Evolutionary conservation across 2,888 invertebrate genomes (phyloP), one percentile per base, ranked within the genome.

Genomic region (Eupithecia pulchellata): DNA sequence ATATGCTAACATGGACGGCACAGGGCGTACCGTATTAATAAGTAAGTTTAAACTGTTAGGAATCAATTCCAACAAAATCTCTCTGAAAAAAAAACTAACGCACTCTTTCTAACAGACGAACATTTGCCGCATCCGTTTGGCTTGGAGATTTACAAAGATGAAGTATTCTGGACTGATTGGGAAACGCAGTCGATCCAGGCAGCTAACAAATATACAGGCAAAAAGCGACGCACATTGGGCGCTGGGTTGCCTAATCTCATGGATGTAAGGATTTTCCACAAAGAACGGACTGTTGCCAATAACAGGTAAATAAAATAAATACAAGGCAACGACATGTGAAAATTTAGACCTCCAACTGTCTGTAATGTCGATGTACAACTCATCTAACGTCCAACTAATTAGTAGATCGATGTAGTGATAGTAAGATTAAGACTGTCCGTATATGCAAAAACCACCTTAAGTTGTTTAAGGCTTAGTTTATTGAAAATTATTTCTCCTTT

Each of bases 141-240:
- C 0, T 89, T 98, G 76, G 97, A 97, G 70, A 95, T 98, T 17
- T 96, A 96, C 81, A 97, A 96, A 25, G 96, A 96, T 72, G 96
- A 96, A 79, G 95, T 98, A 1, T 97, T 97, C 81, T 98, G 98
- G 98, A 97, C 97, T 0, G 98, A 98, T 80, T 97, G 97, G 97
- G 96, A 97, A 62, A 96, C 97, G 0, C 95, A 96, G 71, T 96
- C 96, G 6, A 97, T 98, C 42, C 96, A 97, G 87, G 96, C 96
- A 29, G 97, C 97, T 1, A 96, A 97, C 81, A 98, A 98, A 84
- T 84, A 95, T 30, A 97, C 96, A 0, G 97, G 97, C 2, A 94
- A 95, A 76, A 96, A 96, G 79, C 89, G 96, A 34, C 95, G 95
- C 3, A 95, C 96, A 0, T 86, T 98, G 0, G 96, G 97, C 14